phyloP scores from a whole-genome alignment of 2,113 vertebrate species.

The Galbula dea region DNA sequence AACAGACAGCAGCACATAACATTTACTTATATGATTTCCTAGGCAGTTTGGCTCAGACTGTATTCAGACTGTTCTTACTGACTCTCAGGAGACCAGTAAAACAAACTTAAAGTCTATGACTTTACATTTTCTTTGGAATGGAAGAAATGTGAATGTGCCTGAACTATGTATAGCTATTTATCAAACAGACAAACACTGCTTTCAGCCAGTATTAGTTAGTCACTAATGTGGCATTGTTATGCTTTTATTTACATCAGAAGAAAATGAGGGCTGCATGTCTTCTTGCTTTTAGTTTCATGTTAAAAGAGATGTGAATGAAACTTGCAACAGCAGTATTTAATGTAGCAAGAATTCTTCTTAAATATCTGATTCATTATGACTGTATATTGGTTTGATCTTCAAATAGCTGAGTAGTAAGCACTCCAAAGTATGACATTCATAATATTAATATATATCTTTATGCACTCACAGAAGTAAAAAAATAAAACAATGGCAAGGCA shows the following conservation, averaged over 20 bases:
- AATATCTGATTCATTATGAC: conserved; percentile 47
- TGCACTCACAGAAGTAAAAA: conserved; percentile 18
- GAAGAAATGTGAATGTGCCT: neutral
- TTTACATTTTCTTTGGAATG: neutral
- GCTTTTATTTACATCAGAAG: neutral
- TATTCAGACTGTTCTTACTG: neutral
- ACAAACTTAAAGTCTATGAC: neutral
- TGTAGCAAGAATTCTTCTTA: conserved; percentile 40
- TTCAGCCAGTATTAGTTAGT: neutral
- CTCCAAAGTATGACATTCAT: neutral
- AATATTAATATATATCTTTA: conserved; percentile 37
- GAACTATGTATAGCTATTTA: neutral
- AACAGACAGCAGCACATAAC: neutral
- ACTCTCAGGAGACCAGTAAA: neutral
- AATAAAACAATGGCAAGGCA: conserved; percentile 14
- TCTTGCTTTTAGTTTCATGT: neutral
- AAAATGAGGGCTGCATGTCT: neutral
- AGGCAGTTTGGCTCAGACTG: neutral
- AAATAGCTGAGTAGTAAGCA: conserved; percentile 43
- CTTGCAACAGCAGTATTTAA: neutral
- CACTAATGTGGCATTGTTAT: neutral
- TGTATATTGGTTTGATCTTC: conserved; percentile 37
- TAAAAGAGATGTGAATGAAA: neutral
- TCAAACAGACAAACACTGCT: neutral
- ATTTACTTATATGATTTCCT: neutral